A percentile compares a stretch with the other conserved stretches of the same genome.
Evolutionary conservation across 1,140 invertebrate genomes (phyloP).

Genomic region (Listronotus oregonensis): DNA sequence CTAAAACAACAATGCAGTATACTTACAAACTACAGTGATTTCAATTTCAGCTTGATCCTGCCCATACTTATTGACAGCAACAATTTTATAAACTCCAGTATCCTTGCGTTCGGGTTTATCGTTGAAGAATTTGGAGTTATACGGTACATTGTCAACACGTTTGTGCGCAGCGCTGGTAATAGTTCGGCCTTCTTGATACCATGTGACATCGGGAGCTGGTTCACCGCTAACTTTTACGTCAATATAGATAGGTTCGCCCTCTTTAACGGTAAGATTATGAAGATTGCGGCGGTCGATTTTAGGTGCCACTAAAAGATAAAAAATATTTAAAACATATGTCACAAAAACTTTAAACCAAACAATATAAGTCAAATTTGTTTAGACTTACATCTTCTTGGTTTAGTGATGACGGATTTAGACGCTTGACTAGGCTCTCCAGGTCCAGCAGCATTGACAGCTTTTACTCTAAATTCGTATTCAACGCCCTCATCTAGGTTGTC

Average conservation of each 20-base stretch:
- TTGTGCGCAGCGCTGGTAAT: conserved; percentile 62
- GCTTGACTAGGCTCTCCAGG: conserved; percentile 78
- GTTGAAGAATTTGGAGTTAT: conserved; percentile 84
- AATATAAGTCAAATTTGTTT: conserved; percentile 37
- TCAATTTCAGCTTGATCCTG: conserved; percentile 89
- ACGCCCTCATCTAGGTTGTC: conserved; percentile 83
- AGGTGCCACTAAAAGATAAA: conserved; percentile 75
- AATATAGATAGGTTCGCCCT: conserved; percentile 82
- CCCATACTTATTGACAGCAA: conserved; percentile 84
- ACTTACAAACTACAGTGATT: conserved; percentile 86
- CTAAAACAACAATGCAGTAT: neutral
- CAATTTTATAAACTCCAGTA: conserved; percentile 84
- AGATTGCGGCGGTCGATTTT: conserved; percentile 87
- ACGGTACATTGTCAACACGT: conserved; percentile 82
- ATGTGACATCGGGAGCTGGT: conserved; percentile 79
- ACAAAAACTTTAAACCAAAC: conserved; percentile 9
- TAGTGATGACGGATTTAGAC: conserved; percentile 76
- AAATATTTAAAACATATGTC: neutral
- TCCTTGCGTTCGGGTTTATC: conserved; percentile 83
- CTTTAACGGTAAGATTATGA: conserved; percentile 74
- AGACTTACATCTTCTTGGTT: conserved; percentile 81
- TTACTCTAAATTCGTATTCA: conserved; percentile 87
- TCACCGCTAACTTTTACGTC: conserved; percentile 86
- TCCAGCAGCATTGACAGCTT: conserved; percentile 77
- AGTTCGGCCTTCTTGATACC: conserved; percentile 69